Evolutionary conservation across 37 sponge, comb jelly and placozoan genomes (phyloP).

Genomic region (Bolinopsis microptera): DNA sequence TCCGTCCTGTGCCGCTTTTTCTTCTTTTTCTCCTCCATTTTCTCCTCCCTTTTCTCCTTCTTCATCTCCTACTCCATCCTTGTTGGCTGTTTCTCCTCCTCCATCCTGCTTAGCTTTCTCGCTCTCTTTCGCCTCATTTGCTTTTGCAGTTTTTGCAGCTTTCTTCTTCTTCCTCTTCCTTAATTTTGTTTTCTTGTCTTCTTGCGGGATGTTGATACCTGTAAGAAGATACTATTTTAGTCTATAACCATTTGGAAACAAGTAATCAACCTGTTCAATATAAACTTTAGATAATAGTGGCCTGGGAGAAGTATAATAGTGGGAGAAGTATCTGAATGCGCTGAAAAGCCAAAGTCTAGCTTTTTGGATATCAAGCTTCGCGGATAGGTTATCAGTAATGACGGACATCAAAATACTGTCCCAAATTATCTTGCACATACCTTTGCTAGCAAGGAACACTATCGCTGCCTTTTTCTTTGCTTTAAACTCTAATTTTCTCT

Average conservation of each 20-base stretch:
- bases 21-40: not conserved
- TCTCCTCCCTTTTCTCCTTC: not conserved
- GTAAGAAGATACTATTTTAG: not conserved
- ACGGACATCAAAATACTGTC: too few relatives aligned
- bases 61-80: not conserved
- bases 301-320: too few relatives aligned
- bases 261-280: not conserved
- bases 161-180: conserved; percentile 7
- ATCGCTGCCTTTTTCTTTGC: not conserved
- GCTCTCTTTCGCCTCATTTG: not conserved
- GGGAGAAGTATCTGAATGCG: too few relatives aligned
- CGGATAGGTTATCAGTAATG: too few relatives aligned
- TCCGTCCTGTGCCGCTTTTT: not conserved
- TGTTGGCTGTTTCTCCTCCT: not conserved
- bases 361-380: too few relatives aligned
- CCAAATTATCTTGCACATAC: too few relatives aligned
- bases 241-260: not conserved
- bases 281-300: too few relatives aligned
- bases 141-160: not conserved
- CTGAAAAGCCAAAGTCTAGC: too few relatives aligned
- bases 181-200: not conserved
- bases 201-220: not conserved
- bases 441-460: not conserved
- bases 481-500: not conserved
- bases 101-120: not conserved